Conservation (phyloP, 2,888 invertebrate species). For the Drosophila gaucha region DNA sequence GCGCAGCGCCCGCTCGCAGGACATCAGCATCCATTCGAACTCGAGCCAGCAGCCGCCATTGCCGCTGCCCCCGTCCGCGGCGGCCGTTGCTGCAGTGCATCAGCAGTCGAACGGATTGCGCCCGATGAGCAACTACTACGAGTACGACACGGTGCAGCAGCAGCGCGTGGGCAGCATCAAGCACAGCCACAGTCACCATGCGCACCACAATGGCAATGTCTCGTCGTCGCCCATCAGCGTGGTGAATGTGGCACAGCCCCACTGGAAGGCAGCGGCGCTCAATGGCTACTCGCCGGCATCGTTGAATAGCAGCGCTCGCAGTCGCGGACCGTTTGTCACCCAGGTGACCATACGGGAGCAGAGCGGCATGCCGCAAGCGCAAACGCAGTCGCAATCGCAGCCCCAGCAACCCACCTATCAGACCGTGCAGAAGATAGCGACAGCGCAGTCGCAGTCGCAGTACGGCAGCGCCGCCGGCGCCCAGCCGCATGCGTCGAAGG, state of each 20-base stretch:
- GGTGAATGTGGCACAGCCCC: conserved; percentile 72
- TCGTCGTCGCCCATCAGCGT: conserved; percentile 77
- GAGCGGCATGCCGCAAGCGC: conserved; percentile 61
- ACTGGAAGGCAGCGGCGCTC: conserved; percentile 82
- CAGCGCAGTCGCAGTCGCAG: conserved; percentile 52
- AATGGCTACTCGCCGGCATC: conserved; percentile 83
- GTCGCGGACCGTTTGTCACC: conserved; percentile 87
- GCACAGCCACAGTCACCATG: conserved; percentile 73
- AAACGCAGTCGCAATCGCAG: conserved; percentile 41
- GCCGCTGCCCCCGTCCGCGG: conserved; percentile 28
- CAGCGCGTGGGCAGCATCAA: conserved; percentile 86
- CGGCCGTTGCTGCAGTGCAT: conserved; percentile 27
- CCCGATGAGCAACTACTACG: conserved; percentile 93
- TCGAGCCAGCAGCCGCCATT: conserved; percentile 42
- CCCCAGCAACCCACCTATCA: conserved; percentile 81
- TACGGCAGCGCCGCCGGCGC: conserved; percentile 73
- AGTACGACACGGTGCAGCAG: conserved; percentile 92
- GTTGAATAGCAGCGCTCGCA: conserved; percentile 83
- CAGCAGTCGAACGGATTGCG: conserved; percentile 83
- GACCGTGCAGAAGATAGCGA: conserved; percentile 76
- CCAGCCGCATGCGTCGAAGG: conserved; percentile 84
- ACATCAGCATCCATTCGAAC: conserved; percentile 82
- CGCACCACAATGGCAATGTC: conserved; percentile 49
- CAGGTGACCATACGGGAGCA: conserved; percentile 88
- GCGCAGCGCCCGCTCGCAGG: conserved; percentile 87